Base-by-base conservation (phyloP, 2,113 vertebrate genomes). In the Rallus limicola region DNA sequence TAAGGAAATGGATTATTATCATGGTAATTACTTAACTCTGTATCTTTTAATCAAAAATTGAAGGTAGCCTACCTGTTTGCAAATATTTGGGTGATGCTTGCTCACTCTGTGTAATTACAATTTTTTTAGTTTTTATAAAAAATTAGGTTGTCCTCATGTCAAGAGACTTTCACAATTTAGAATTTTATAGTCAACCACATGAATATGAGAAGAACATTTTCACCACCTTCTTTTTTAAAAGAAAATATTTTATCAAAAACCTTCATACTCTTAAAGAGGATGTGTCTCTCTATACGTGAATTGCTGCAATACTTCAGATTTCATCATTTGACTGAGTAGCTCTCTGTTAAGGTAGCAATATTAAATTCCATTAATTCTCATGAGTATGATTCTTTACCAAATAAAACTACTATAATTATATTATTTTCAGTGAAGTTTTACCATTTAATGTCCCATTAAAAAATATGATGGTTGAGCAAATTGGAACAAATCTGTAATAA, bases 231-330 rank as follows among this genome's bases (percentile, higher is more conserved):
- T n/a, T 44, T 48, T 21, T 21, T 5, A 4, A 31, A 62, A 36
- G 48, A 48, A 48, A 23, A 21, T 52, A 26, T 42, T 84, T 72
- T 56, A 56, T 18, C 2, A 26, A 13, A 80, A 80, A 71, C 6
- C 21, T 0, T 81, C 3, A 2, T 63, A 5, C 4, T 82, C 5
- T 38, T 76, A 42, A 59, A 60, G 9, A 18, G 53, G 1, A 14
- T 16, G 1, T 63, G 13, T 79, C 5, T n/a, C 70, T 86, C 46
- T 59, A 3, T 36, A 21, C 0, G 0, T 48, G 4, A 56, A 46
- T 63, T 70, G 4, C 9, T 84, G 14, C 46, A 69, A 55, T 68
- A 8, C 9, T 78, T 86, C 12, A 34, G 2, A 59, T 60, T 67
- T 28, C 46, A 26, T 52, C 9, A 18, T 64, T 64, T 56, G 38